Evolutionary conservation across 2,888 invertebrate species (phyloP), one percentile per base, ranked within the genome.

Genomic region (Ashinkailepas kermadecensis): DNA sequence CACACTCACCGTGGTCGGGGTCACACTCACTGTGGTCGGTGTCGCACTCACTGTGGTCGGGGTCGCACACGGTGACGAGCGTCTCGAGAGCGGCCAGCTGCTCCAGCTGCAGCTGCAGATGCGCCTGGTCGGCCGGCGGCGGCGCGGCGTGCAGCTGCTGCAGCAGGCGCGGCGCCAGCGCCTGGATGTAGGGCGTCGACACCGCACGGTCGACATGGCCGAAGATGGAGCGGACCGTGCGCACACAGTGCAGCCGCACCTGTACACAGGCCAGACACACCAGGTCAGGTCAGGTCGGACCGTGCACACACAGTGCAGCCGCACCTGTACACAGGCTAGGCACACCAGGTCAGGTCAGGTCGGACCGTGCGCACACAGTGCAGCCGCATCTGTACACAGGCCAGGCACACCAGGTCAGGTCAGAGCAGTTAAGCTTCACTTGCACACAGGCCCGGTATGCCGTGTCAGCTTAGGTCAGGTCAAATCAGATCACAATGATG

Each of bases 181-280:
- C 91, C 85, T 94, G 94, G 85, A 96, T 94, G 86, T 93, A 95
- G 0, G 94, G 93, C 10, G 92, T 92, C 65, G 93, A 91, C 57
- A 94, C 91, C 83, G 89, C 89, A 80, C 91, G 89, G 85, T 94
- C 92, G 7, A 91, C 90, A 86, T 93, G 93, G 78, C 91, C 89
- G 87, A 95, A 94, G 82, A 96, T 91, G 0, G 93, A 92, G 85
- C 91, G 91, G 81, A 95, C 88, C 3, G 93, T 92, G 88, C 94
- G 93, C 70, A 95, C 91, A 86, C 94, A 93, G 86, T 94, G 93
- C 82, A 94, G 87, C 86, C 92, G 91, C 0, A 95, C 91, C 91
- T 93, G 86, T 11, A 39, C 39, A 39, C 39, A 39, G 39, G 39
- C 39, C 39, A 39, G 39, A 4, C 39, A n/a, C 39, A 4, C 39